phyloP scores from a whole-genome alignment of 2,113 vertebrate genomes.

The Macaca mulatta region DNA sequence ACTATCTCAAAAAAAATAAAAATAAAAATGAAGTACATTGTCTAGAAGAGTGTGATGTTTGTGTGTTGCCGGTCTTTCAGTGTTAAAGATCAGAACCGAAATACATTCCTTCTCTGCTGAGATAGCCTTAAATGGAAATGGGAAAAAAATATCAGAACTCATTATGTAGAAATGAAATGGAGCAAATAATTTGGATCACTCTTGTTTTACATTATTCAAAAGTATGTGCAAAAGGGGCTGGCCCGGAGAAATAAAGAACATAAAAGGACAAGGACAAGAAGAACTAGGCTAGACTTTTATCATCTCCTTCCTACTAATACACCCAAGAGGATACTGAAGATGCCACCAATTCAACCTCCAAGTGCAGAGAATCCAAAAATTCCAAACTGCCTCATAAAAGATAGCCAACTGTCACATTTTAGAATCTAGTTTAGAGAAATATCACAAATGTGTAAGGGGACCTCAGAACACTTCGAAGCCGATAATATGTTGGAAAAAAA shows the following conservation, averaged over 20 bases:
- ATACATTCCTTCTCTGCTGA: not conserved
- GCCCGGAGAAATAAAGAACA: not conserved
- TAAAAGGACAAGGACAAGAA: not conserved
- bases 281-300: not conserved
- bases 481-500: not conserved
- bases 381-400: not conserved
- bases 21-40: not conserved
- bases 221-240: not conserved
- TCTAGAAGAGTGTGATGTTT: not conserved
- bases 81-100: not conserved
- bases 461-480: not conserved
- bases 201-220: not conserved
- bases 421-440: not conserved
- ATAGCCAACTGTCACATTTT: not conserved
- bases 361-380: not conserved
- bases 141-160: not conserved
- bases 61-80: not conserved
- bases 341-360: not conserved
- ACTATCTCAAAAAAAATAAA: too few species aligned
- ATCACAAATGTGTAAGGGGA: not conserved
- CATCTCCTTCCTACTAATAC: not conserved
- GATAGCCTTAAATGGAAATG: not conserved
- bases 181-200: not conserved
- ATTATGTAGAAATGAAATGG: not conserved
- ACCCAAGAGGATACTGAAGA: not conserved